Conservation (phyloP, 1,140 invertebrate species). For the Drosophila kikkawai region DNA sequence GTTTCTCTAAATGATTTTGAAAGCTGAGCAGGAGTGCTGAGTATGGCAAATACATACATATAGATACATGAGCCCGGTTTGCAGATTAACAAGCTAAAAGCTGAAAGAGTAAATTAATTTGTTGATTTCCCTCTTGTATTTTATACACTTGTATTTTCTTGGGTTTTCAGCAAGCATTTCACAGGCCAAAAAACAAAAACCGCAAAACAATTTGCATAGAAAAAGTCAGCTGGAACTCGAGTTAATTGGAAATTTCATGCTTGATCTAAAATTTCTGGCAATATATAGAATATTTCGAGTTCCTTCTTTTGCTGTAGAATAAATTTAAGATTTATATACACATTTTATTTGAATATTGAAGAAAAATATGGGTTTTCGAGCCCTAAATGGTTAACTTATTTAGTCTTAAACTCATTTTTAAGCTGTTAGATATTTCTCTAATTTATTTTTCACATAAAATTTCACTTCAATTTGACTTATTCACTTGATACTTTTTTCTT, state of each 20-base stretch:
- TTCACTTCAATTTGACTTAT: neutral
- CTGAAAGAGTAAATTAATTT: constrained; percentile 43
- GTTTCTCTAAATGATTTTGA: constrained; percentile 33
- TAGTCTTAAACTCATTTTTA: neutral
- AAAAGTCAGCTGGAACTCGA: neutral
- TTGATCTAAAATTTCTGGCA: neutral
- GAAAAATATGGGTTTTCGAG: neutral
- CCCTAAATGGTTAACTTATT: neutral
- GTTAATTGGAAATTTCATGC: neutral
- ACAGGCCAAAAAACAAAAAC: neutral
- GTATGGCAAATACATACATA: constrained; percentile 65
- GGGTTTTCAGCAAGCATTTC: neutral
- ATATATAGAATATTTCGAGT: neutral
- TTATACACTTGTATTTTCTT: constrained; percentile 6
- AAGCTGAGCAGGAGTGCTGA: constrained; percentile 12
- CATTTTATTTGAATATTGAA: too few species aligned
- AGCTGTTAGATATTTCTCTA: neutral
- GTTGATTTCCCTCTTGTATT: neutral
- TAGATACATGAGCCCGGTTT: constrained; percentile 67
- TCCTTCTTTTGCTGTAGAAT: neutral
- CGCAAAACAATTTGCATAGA: constrained; percentile 2
- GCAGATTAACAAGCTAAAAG: constrained; percentile 52
- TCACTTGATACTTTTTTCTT: neutral
- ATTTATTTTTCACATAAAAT: neutral
- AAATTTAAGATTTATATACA: neutral